Evolutionary conservation across 2,797 vertebrate species (phyloP).

Genomic region (Cottoperca gobio): DNA sequence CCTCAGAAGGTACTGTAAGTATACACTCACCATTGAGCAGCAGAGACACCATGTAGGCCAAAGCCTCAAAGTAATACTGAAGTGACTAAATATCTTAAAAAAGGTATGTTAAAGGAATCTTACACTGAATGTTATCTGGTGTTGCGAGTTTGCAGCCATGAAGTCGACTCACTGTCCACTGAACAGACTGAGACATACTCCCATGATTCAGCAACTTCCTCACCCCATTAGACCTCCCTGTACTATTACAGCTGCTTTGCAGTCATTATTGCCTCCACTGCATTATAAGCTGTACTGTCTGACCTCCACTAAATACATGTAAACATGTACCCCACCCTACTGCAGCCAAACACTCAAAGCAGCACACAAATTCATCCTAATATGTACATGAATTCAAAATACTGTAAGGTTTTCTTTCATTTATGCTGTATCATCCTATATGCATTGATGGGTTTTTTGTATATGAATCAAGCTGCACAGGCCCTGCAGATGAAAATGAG

Average conservation of each 20-base stretch:
- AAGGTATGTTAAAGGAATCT: not conserved
- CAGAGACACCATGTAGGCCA: not conserved
- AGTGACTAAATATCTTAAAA: not conserved
- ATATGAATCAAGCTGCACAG: not conserved
- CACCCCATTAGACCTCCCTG: slow-evolving; percentile 53
- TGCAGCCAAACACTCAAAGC: slow-evolving; percentile 28
- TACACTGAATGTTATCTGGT: not conserved
- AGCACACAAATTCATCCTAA: slow-evolving; percentile 1
- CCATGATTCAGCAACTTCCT: slow-evolving; percentile 81
- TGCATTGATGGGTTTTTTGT: not conserved
- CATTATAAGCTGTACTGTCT: slow-evolving; percentile 56
- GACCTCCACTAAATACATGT: slow-evolving; percentile 74
- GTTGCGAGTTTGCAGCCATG: not conserved
- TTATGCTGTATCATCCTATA: slow-evolving; percentile 7
- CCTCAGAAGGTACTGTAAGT: not conserved
- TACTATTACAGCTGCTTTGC: slow-evolving; percentile 54
- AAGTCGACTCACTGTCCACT: slow-evolving; percentile 7
- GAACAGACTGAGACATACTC: slow-evolving; percentile 19
- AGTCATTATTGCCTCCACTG: slow-evolving; percentile 49
- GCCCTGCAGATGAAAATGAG: not conserved
- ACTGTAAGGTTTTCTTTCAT: not conserved
- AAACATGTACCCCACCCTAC: slow-evolving; percentile 56
- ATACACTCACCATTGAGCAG: not conserved
- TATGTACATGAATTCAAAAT: not conserved
- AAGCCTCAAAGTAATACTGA: not conserved